These are phyloP conservation scores for Martes martes DNA, from an alignment of 2,113 vertebrate species.

Conservation along the genomic window DNA sequence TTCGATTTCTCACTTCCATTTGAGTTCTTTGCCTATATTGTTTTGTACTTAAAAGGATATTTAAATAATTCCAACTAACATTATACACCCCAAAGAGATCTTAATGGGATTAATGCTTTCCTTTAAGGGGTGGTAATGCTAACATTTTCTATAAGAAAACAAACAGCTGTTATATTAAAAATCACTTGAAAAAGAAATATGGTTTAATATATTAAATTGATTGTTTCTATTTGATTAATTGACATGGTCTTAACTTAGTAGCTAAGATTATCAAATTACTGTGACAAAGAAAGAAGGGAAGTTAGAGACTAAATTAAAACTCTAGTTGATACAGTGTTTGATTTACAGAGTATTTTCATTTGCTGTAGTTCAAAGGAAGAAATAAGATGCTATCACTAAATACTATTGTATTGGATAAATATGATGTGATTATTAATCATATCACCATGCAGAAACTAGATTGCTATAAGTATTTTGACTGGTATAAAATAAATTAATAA, in stretches of 20 bases:
- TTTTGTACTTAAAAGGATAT: background rate
- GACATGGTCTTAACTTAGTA: slow-evolving; percentile 49
- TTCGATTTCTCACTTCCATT: background rate
- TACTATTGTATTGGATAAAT: background rate
- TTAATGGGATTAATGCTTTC: slow-evolving; percentile 3
- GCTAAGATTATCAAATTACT: slow-evolving; percentile 61
- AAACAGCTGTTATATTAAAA: slow-evolving; percentile 39
- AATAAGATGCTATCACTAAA: background rate
- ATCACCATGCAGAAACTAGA: background rate
- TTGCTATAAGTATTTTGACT: background rate
- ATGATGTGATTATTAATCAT: background rate
- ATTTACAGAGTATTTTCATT: slow-evolving; percentile 20
- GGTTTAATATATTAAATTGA: slow-evolving; percentile 58
- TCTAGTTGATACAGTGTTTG: background rate
- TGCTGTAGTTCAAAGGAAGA: background rate
- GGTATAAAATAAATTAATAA: background rate
- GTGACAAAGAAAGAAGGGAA: slow-evolving; percentile 44
- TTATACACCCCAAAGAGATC: slow-evolving; percentile 5
- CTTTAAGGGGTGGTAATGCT: background rate
- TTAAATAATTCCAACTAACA: slow-evolving; percentile 42
- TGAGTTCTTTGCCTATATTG: background rate
- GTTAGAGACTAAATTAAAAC: slow-evolving; percentile 49
- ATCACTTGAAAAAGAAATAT: slow-evolving; percentile 47
- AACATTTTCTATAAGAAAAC: background rate
- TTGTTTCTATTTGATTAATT: slow-evolving; percentile 75